Conservation (phyloP, 2,797 vertebrate species). For the Eurystomus glaucurus region DNA sequence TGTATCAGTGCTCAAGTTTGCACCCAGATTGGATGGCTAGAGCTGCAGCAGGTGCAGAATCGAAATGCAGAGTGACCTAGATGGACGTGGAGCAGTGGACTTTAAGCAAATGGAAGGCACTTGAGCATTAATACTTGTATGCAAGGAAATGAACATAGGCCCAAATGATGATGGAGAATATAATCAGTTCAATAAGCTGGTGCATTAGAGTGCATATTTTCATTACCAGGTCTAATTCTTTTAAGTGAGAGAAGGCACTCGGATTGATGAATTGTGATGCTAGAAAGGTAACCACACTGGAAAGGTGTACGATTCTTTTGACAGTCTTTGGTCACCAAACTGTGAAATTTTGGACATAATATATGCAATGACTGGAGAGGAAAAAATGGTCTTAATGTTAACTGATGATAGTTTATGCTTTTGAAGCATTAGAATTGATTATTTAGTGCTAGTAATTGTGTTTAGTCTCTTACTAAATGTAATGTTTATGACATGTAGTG, state of each 20-base stretch:
- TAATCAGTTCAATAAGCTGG: not conserved
- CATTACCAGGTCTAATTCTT: constrained; percentile 1
- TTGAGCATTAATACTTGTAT: not conserved
- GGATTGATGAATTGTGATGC: not conserved
- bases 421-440: not conserved
- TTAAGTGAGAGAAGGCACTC: not conserved
- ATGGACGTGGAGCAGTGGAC: not conserved
- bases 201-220: not conserved
- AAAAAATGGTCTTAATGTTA: not conserved
- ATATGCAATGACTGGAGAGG: not conserved
- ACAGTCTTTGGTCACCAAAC: not conserved
- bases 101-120: not conserved
- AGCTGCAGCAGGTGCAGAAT: constrained; percentile 6
- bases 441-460: not conserved
- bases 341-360: not conserved
- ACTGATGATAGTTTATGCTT: not conserved
- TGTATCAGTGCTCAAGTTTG: not conserved
- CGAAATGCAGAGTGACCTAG: not conserved
- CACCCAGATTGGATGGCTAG: not conserved
- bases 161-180: not conserved
- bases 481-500: not conserved
- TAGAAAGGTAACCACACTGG: not conserved
- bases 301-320: not conserved
- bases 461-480: not conserved
- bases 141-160: not conserved